Evolutionary conservation across 1,140 invertebrate species (phyloP).

Genomic region (Bombus terrestris): DNA sequence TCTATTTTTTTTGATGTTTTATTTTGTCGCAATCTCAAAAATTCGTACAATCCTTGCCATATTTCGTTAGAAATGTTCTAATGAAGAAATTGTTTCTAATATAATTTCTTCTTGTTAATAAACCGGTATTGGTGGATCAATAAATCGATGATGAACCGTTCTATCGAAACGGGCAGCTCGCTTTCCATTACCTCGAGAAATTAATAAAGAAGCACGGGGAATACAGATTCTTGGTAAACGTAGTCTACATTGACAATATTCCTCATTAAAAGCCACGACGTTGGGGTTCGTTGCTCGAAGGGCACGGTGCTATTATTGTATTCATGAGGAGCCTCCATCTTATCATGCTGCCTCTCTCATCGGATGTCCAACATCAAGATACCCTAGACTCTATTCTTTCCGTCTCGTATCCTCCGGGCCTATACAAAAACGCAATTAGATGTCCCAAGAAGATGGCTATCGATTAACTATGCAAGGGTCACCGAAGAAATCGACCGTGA

Average conservation of each 20-base stretch:
- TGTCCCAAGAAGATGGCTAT: constrained; percentile 56
- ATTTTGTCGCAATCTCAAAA: no score
- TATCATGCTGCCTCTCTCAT: constrained; percentile 45
- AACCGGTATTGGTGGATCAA: not conserved
- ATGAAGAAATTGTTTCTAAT: not conserved
- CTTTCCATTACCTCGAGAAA: constrained; percentile 39
- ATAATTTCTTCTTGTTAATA: constrained; percentile 16
- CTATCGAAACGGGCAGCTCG: not conserved
- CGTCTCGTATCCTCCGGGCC: constrained; percentile 32
- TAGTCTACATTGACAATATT: constrained; percentile 52
- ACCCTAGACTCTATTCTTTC: constrained; percentile 39
- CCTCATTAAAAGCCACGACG: constrained; percentile 56
- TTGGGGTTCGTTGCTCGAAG: constrained; percentile 42
- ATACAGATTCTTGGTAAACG: constrained; percentile 47
- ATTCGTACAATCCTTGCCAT: no score
- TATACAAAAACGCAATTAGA: constrained; percentile 75
- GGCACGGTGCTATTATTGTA: constrained; percentile 72
- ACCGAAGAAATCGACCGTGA: constrained; percentile 69
- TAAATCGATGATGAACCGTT: constrained; percentile 34
- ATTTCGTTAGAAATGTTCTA: not conserved
- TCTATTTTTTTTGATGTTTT: no score
- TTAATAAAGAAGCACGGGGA: constrained; percentile 34
- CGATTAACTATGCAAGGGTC: constrained; percentile 68
- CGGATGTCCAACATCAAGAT: constrained; percentile 31
- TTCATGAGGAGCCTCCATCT: constrained; percentile 72